These are phyloP conservation scores for Tetranychus piercei DNA, from an alignment of 2,888 invertebrate species.

Conservation along the genomic window DNA sequence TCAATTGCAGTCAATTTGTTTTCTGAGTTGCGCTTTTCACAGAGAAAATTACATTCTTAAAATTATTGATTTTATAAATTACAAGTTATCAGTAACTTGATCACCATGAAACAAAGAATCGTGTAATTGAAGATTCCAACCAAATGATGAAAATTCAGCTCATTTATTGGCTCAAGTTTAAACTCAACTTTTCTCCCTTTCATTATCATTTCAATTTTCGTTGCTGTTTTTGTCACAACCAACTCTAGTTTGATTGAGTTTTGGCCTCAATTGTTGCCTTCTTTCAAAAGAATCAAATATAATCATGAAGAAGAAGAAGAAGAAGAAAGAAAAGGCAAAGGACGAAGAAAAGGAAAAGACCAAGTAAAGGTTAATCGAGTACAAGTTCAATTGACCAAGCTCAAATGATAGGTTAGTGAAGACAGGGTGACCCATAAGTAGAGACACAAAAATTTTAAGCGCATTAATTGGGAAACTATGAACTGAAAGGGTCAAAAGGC, in stretches of 20 bases:
- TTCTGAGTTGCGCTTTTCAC: not conserved
- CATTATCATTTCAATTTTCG: too few species aligned
- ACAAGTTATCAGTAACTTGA: not conserved
- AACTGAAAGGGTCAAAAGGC: too few species aligned
- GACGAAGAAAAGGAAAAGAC: not conserved
- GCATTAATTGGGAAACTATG: too few species aligned
- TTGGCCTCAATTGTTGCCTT: too few species aligned
- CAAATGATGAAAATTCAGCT: not conserved
- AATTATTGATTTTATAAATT: not conserved
- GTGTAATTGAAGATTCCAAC: not conserved
- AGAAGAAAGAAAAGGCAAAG: not conserved
- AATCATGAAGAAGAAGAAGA: not conserved
- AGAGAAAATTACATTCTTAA: not conserved
- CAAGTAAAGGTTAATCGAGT: too few species aligned
- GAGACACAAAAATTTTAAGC: not conserved
- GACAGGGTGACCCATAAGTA: not conserved
- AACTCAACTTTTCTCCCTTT: too few species aligned
- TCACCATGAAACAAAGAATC: not conserved
- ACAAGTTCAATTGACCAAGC: not conserved
- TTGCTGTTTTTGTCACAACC: too few species aligned
- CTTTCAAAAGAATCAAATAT: too few species aligned
- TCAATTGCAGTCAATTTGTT: not conserved
- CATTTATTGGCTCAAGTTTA: too few species aligned
- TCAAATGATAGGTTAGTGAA: not conserved
- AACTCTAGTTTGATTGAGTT: too few species aligned